Percentiles rank a stretch among this genome's conserved stretches.
Evolutionary conservation across 2,888 invertebrate species (phyloP).

Genomic region (Archaeoteleia sp.): DNA sequence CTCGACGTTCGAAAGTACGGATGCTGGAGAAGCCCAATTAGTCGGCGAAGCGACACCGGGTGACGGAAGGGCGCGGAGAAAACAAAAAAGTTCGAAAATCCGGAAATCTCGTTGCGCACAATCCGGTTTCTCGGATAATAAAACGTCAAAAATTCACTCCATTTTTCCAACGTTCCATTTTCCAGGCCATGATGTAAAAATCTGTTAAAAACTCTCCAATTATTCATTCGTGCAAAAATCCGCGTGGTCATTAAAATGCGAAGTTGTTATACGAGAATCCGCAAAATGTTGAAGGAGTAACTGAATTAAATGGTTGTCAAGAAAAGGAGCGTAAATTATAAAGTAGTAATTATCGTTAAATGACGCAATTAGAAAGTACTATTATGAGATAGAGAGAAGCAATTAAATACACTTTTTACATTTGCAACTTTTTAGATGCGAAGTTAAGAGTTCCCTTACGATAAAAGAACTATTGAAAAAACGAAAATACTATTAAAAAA

Average conservation of each 20-base stretch:
- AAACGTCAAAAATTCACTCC: conserved; percentile 40
- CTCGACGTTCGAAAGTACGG: conserved; percentile 45
- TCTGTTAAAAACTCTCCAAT: conserved; percentile 17
- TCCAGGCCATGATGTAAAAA: conserved; percentile 19
- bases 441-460: too few species aligned
- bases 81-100: conserved; percentile 45
- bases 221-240: conserved; percentile 18
- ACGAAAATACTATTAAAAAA: too few species aligned
- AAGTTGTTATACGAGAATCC: conserved; percentile 14
- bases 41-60: conserved; percentile 32
- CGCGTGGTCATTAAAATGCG: conserved; percentile 21
- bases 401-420: too few species aligned
- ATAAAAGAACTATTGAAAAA: too few species aligned
- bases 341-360: too few species aligned
- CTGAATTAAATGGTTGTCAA: conserved; percentile 15
- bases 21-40: conserved; percentile 53
- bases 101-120: conserved; percentile 46
- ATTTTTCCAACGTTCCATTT: conserved; percentile 28
- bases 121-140: conserved; percentile 44
- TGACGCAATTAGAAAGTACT: too few species aligned
- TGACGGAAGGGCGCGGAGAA: conserved; percentile 39
- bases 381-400: too few species aligned
- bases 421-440: too few species aligned
- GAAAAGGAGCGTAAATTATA: too few species aligned
- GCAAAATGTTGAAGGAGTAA: conserved; percentile 21